Conservation (phyloP, 1,140 invertebrate species). For the Drosophila paulistorum region DNA sequence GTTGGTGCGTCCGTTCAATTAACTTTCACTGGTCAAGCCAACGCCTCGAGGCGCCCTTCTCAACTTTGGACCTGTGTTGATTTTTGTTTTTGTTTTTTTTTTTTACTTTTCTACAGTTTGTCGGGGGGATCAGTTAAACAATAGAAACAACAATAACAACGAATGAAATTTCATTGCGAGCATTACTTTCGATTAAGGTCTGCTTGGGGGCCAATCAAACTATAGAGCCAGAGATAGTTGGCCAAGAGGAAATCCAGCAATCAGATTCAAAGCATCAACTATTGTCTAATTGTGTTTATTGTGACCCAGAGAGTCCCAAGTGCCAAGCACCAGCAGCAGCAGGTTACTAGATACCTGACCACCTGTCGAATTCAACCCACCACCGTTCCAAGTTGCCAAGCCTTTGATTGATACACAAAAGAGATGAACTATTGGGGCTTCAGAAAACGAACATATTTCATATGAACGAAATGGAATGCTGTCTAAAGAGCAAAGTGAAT, state of each 20-base stretch:
- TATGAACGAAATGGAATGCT: no score
- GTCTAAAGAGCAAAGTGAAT: no score
- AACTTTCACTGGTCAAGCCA: constrained; percentile 57
- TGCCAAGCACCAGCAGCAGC: background rate
- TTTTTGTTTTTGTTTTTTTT: no score
- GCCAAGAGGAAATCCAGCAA: constrained; percentile 3
- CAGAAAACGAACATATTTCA: no score
- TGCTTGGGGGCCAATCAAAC: background rate
- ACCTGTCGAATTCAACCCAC: background rate
- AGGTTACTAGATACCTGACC: background rate
- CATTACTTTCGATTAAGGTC: constrained; percentile 40
- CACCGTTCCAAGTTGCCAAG: no score
- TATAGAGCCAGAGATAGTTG: background rate
- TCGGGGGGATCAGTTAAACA: background rate
- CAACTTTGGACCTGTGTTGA: constrained; percentile 10
- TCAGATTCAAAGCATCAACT: constrained; percentile 12
- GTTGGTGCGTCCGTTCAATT: constrained; percentile 45
- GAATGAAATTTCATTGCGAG: constrained; percentile 30
- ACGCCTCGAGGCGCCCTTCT: constrained; percentile 53
- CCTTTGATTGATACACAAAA: no score
- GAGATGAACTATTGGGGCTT: no score
- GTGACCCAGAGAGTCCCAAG: background rate
- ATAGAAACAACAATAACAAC: background rate
- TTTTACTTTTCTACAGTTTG: no score
- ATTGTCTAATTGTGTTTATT: constrained; percentile 21